Evolutionary conservation across 1,140 invertebrate genomes (phyloP).

Genomic region (Wasmannia auropunctata): DNA sequence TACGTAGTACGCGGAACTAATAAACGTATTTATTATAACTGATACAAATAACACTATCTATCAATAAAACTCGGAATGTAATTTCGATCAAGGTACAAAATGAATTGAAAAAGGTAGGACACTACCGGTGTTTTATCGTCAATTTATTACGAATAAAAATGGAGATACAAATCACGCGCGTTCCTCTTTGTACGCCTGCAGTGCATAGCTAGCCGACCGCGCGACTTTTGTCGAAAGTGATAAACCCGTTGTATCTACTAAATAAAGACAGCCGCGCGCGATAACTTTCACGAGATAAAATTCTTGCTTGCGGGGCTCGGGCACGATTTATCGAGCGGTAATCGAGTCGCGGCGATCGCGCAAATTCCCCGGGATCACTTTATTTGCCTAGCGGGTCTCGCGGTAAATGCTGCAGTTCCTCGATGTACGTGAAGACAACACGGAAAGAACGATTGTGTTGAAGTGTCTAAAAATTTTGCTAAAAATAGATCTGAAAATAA

Average conservation of each 20-base stretch:
- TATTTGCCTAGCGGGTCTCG: neutral
- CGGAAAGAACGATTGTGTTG: too few relatives aligned
- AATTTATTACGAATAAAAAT: slow-evolving; percentile 40
- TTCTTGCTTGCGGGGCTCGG: slow-evolving; percentile 6
- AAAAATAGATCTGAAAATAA: too few relatives aligned
- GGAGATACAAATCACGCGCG: slow-evolving; percentile 20
- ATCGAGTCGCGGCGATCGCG: slow-evolving; percentile 13
- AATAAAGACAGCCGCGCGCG: slow-evolving; percentile 45
- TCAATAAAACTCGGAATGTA: neutral
- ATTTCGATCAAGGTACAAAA: neutral
- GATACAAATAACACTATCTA: neutral
- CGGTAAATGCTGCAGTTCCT: neutral
- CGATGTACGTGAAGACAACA: too few relatives aligned
- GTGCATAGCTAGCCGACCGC: neutral
- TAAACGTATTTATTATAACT: neutral
- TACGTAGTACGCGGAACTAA: neutral
- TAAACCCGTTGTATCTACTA: slow-evolving; percentile 53
- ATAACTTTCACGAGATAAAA: slow-evolving; percentile 71
- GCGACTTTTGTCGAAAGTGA: slow-evolving; percentile 59
- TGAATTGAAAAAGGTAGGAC: neutral
- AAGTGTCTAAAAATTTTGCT: too few relatives aligned
- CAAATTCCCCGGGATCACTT: slow-evolving; percentile 15
- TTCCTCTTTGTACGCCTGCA: slow-evolving; percentile 23
- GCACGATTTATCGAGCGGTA: slow-evolving; percentile 54
- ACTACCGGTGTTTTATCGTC: neutral